Conservation (phyloP, 2,797 vertebrate species). For the Tenualosa thibaudeaui region DNA sequence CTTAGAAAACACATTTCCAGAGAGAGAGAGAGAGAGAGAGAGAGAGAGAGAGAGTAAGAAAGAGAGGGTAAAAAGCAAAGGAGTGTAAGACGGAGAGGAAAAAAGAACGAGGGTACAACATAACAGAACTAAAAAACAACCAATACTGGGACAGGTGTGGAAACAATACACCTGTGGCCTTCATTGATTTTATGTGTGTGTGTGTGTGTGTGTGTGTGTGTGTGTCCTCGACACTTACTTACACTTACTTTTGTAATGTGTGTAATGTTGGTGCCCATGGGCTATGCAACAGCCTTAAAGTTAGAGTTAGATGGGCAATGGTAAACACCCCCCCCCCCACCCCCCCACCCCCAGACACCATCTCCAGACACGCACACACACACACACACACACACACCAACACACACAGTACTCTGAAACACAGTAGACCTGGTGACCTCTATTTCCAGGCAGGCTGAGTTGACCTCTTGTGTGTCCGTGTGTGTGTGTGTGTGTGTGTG, state of each 20-base stretch:
- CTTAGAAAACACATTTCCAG: too few relatives aligned
- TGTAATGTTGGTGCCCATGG: conserved; percentile 60
- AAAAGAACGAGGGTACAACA: background rate
- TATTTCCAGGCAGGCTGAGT: conserved; percentile 39
- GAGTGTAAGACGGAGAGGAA: background rate
- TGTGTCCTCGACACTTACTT: background rate
- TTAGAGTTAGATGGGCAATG: conserved; percentile 56
- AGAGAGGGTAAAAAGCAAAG: background rate
- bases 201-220: conserved; percentile 6
- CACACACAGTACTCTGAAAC: background rate
- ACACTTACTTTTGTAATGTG: conserved; percentile 69
- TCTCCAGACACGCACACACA: too few relatives aligned
- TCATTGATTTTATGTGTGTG: conserved; percentile 60
- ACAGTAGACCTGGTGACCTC: background rate
- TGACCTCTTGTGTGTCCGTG: conserved; percentile 50
- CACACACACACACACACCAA: conserved; percentile 31
- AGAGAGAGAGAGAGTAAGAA: background rate
- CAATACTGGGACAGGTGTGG: conserved; percentile 56
- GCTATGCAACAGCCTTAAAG: conserved; percentile 58
- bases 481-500: too few relatives aligned
- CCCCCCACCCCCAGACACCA: too few relatives aligned
- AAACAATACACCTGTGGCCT: conserved; percentile 69
- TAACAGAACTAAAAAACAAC: conserved; percentile 23
- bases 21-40: background rate
- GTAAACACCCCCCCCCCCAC: background rate